Evolutionary conservation across 2,797 vertebrate species (phyloP).

Genomic region (Tapera naevia): DNA sequence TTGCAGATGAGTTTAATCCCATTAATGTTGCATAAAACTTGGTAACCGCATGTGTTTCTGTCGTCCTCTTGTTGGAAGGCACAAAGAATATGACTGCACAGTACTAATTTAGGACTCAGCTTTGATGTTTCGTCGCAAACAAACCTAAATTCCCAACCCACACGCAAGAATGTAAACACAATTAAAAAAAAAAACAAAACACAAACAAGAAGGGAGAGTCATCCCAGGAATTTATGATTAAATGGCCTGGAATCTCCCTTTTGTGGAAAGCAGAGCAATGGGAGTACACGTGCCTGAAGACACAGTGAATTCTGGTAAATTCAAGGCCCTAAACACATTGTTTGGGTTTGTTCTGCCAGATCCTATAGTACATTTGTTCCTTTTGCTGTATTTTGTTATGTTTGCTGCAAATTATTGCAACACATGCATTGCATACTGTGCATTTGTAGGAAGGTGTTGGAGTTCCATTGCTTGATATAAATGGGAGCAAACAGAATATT

Average conservation of each 20-base stretch:
- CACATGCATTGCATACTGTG: neutral
- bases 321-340: neutral
- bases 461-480: neutral
- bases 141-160: slow-evolving; percentile 66
- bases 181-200: slow-evolving; percentile 43
- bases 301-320: neutral
- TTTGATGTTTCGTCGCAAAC: slow-evolving; percentile 65
- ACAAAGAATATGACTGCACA: neutral
- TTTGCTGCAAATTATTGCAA: neutral
- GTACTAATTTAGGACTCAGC: slow-evolving; percentile 45
- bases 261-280: neutral
- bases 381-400: neutral
- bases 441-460: neutral
- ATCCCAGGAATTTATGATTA: slow-evolving; percentile 66
- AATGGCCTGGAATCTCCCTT: slow-evolving; percentile 65
- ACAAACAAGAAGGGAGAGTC: slow-evolving; percentile 50
- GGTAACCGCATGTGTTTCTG: neutral
- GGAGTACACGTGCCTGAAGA: neutral
- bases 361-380: neutral
- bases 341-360: neutral
- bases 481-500: neutral
- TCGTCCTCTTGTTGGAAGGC: slow-evolving; percentile 17
- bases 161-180: slow-evolving; percentile 64
- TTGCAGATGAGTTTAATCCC: neutral
- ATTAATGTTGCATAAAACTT: neutral